Evolutionary conservation across 2,888 invertebrate species (phyloP).

Genomic region (Clunio marinus): DNA sequence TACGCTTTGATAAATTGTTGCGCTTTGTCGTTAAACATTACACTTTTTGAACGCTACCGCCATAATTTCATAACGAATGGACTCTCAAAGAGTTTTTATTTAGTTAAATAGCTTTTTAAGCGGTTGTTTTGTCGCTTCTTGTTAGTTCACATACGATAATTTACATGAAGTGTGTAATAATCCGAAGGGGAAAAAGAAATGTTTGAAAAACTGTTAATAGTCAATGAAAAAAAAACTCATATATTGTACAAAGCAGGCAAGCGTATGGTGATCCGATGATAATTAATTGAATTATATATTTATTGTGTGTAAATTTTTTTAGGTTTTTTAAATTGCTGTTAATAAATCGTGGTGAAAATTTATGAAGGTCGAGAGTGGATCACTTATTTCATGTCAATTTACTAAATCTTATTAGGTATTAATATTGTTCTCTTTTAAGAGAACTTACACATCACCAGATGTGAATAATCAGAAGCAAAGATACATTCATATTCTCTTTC

Average conservation of each 20-base stretch:
- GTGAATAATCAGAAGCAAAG: no score
- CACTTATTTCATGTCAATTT: no score
- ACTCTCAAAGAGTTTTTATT: background rate
- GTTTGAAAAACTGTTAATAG: background rate
- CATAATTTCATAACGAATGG: slow-evolving; percentile 9
- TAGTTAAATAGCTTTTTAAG: slow-evolving; percentile 8
- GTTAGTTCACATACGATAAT: background rate
- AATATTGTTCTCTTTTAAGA: no score
- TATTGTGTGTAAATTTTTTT: slow-evolving; percentile 16
- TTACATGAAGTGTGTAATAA: background rate
- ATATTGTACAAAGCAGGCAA: background rate
- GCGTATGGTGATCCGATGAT: slow-evolving; percentile 2
- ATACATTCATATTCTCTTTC: background rate
- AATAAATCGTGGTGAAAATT: slow-evolving; percentile 17
- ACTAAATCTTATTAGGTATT: no score
- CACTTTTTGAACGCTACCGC: background rate
- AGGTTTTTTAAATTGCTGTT: slow-evolving; percentile 18
- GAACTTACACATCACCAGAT: no score
- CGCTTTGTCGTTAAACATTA: background rate
- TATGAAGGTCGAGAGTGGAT: background rate
- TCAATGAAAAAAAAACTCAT: background rate
- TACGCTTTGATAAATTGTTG: slow-evolving; percentile 31
- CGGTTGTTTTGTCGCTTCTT: background rate
- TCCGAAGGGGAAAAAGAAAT: background rate
- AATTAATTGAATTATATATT: slow-evolving; percentile 15